These are phyloP conservation scores for Phataginus tricuspis DNA, from an alignment of 2,797 vertebrate genomes.

Conservation along the genomic window DNA sequence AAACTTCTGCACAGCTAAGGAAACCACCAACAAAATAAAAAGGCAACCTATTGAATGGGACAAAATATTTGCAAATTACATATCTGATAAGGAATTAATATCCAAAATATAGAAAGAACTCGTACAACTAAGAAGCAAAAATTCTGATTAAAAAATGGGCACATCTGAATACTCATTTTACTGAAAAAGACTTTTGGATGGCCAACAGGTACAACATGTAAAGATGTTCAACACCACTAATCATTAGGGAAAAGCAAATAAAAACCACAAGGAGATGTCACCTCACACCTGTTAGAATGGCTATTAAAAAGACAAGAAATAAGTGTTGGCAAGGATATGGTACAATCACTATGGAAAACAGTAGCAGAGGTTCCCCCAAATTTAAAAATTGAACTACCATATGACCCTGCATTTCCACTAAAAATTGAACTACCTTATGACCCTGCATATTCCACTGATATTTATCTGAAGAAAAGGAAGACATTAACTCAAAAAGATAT, in stretches of 20 bases:
- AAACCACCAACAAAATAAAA: too few species aligned
- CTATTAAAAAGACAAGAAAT: neutral
- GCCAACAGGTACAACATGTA: neutral
- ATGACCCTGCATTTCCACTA: neutral
- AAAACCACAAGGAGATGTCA: neutral
- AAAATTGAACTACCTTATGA: neutral
- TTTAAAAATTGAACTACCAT: too few species aligned
- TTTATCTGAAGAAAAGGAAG: neutral
- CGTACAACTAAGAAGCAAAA: neutral
- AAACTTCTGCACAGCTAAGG: too few species aligned
- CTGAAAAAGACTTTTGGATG: neutral
- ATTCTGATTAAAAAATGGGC: neutral
- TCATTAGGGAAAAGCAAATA: neutral
- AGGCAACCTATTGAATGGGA: too few species aligned
- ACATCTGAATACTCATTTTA: neutral
- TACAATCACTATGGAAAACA: too few species aligned
- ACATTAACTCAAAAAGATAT: neutral
- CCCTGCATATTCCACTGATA: neutral
- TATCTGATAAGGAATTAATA: neutral
- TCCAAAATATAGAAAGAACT: neutral
- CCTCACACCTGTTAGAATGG: neutral
- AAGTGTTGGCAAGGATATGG: neutral
- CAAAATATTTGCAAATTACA: neutral
- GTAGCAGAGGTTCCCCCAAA: too few species aligned
- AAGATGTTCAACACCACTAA: neutral